These are phyloP conservation scores for Channa argus DNA, from an alignment of 2,113 vertebrate species.

Conservation along the genomic window DNA sequence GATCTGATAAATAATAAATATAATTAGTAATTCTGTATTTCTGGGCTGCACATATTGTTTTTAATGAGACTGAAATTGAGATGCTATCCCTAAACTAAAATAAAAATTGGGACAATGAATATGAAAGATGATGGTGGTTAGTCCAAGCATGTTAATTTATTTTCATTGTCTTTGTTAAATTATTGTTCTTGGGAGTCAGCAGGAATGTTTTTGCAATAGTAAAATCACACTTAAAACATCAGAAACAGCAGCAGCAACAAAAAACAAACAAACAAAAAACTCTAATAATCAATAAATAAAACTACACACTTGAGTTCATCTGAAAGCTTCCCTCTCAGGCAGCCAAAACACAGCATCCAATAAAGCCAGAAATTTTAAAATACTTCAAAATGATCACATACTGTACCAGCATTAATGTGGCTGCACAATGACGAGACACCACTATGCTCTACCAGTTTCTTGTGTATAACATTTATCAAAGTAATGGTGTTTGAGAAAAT, in stretches of 20 bases:
- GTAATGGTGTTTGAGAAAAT: background rate
- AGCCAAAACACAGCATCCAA: slow-evolving; percentile 32
- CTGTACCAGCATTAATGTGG: slow-evolving; percentile 22
- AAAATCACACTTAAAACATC: slow-evolving; percentile 27
- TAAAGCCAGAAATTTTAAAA: slow-evolving; percentile 33
- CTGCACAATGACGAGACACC: slow-evolving; percentile 40
- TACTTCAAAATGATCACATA: slow-evolving; percentile 26
- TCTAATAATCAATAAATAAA: background rate
- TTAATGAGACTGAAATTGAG: too few relatives aligned
- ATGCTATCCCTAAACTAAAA: too few relatives aligned
- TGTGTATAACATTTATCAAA: background rate
- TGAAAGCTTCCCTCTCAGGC: background rate
- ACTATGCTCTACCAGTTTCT: slow-evolving; percentile 34
- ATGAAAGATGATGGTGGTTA: background rate
- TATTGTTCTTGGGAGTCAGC: slow-evolving; percentile 8
- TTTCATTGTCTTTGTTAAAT: slow-evolving; percentile 11
- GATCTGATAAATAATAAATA: background rate
- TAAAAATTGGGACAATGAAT: background rate
- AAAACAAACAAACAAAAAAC: too few relatives aligned
- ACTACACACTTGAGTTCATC: background rate
- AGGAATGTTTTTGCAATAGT: background rate
- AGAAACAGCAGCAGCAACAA: background rate
- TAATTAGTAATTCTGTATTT: background rate
- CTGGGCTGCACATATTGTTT: too few relatives aligned
- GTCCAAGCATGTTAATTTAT: slow-evolving; percentile 19